Evolutionary conservation across 2,797 vertebrate species (phyloP), one percentile per base, ranked within the genome.

Genomic region (Crocodylus rhombifer): DNA sequence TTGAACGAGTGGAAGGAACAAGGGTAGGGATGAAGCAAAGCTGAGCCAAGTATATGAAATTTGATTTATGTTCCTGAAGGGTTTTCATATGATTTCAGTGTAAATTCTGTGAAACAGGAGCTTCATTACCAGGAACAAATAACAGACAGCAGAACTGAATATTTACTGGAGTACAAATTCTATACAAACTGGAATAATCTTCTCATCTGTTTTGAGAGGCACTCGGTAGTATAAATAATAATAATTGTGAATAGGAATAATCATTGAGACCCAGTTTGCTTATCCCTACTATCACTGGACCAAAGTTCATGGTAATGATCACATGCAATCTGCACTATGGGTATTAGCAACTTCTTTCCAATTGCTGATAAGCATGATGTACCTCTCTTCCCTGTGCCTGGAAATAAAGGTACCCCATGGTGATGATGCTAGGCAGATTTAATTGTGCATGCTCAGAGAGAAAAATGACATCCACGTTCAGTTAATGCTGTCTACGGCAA

Each of bases 401-500:
- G 81, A 61, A 81, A 82, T 82, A 79, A 87, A 0, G 0, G 60
- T 93, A 87, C 95, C 95, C 93, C 94, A 90, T 94, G 92, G 85
- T 96, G 94, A 93, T 93, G 93, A 77, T 97, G 95, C 95, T 90
- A 94, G 94, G 95, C 95, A 96, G 89, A 94, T 94, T 94, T 96
- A 95, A 95, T 95, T 96, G 95, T 96, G 95, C 93, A 94, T 95
- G 88, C 86, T 95, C 79, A 95, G 92, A 97, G 89, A 96, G 95
- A 95, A 96, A 97, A 97, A 96, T 91, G 65, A 88, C 92, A 95
- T 94, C 93, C 91, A 94, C 1, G 80, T 91, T 93, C 93, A 92
- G 88, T 96, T 91, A 93, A 74, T 94, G 90, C 92, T 96, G 93
- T 96, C 95, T 94, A 92, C 94, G 96, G 95, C 96, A 96, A 91